A percentile compares a stretch with the other conserved stretches of the same genome.
phyloP scores from a whole-genome alignment of 64 coral and sea anemone genomes.

The Stichodactyla helianthus region DNA sequence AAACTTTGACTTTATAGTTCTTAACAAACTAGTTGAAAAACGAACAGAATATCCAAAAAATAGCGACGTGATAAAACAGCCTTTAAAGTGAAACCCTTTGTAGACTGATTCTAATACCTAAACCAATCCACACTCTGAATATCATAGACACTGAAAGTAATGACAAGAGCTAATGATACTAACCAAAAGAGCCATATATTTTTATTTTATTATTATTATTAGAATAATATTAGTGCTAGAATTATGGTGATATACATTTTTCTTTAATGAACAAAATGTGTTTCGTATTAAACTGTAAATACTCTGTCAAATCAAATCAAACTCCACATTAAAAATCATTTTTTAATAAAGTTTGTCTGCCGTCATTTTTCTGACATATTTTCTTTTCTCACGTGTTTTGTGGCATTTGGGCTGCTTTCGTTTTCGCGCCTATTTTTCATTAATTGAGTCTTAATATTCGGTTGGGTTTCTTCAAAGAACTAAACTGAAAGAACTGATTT shows the following conservation, averaged over 20 bases:
- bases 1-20: background rate
- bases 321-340: conserved; percentile 2
- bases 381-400: background rate
- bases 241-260: background rate
- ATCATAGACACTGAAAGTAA: no score
- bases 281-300: background rate
- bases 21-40: background rate
- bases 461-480: no score
- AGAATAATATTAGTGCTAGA: background rate
- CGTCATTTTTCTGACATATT: background rate
- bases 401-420: no score
- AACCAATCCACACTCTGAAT: background rate
- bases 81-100: background rate
- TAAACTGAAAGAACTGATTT: no score
- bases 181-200: background rate
- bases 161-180: background rate
- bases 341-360: background rate
- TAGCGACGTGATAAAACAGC: background rate
- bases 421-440: no score
- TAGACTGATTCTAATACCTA: background rate
- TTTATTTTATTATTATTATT: conserved; percentile 7
- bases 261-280: background rate
- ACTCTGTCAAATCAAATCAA: background rate
- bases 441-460: no score
- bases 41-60: background rate